A percentile compares a stretch with the other conserved stretches of the same genome.
Evolutionary conservation across 2,888 invertebrate species (phyloP).

Genomic region (Cremastobaeus sp.): DNA sequence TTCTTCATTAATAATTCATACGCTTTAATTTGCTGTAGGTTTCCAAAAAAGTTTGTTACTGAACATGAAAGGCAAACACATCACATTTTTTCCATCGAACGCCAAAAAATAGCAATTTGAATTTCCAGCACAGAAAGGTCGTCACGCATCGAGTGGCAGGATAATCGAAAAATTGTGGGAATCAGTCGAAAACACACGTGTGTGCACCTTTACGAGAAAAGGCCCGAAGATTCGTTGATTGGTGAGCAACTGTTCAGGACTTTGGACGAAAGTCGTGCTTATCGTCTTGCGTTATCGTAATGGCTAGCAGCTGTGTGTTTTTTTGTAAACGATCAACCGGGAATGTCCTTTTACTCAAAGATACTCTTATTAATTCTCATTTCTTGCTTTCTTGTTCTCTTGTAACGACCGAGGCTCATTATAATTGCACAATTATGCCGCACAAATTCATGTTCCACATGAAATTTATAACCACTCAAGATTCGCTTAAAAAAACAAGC

Average conservation of each 20-base stretch:
- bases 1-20: no score
- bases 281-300: conserved; percentile 51
- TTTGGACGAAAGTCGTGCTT: conserved; percentile 42
- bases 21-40: no score
- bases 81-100: conserved; percentile 24
- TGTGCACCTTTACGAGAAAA: conserved; percentile 54
- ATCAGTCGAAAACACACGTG: conserved; percentile 39
- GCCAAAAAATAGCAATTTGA: conserved; percentile 34
- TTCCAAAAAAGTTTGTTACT: no score
- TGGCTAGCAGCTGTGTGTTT: conserved; percentile 36
- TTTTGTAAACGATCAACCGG: conserved; percentile 38
- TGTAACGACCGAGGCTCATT: background rate
- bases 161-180: conserved; percentile 49
- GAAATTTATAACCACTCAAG: background rate
- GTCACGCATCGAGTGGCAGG: conserved; percentile 53
- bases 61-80: background rate
- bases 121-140: conserved; percentile 34
- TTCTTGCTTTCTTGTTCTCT: conserved; percentile 18
- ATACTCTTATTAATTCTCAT: conserved; percentile 38
- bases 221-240: conserved; percentile 53
- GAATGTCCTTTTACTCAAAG: conserved; percentile 36
- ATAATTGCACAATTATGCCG: conserved; percentile 13
- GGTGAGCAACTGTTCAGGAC: conserved; percentile 41
- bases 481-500: background rate
- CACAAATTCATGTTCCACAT: conserved; percentile 16